Base-by-base conservation (phyloP, 2,888 invertebrate species). In the Drosophila leonis region DNA sequence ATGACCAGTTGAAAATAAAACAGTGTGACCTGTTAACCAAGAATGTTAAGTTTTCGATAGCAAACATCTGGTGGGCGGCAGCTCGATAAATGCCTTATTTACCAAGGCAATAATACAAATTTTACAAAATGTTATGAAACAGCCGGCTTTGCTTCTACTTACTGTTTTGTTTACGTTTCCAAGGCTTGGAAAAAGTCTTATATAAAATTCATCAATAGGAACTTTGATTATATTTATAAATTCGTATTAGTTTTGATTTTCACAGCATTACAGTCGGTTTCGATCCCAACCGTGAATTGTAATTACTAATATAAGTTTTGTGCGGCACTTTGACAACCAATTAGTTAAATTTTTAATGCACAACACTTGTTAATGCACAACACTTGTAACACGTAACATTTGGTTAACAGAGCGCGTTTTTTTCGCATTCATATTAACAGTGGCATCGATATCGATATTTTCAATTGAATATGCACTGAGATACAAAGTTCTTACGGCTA, bases 51-150 rank as follows among this genome's bases (percentile, higher is more conserved):
- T 54, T 44, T 49, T 29, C 56, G 63, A 63, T 57, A 61, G 31
- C 29, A 65, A 79, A 79, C 79, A 76, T 55, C 39, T 75, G 75
- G 31, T 67, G 27, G 49, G 15, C 42, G 35, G 37, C n/a, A 48
- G 49, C 5, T 64, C 68, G 73, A 63, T 62, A 51, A 54, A 24
- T 49, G 42, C 13, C 15, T 35, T 24, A 8, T 46, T 37, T 60
- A 55, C 29, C 63, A 20, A 59, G 15, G 5, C 27, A 48, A 48
- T 41, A 59, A 39, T n/a, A 51, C 33, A 55, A 55, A 51, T 39
- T 20, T 44, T 55, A 64, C 42, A 37, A 63, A 80, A 61, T 68
- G 81, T 77, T 81, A 81, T 78, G 68, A 78, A 78, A 80, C 68
- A 65, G 41, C 81, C 81, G 73, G 78, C 55, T 35, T 64, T 49